These are phyloP conservation scores for Nerophis lumbriciformis DNA, from an alignment of 2,113 vertebrate species.

Conservation along the genomic window DNA sequence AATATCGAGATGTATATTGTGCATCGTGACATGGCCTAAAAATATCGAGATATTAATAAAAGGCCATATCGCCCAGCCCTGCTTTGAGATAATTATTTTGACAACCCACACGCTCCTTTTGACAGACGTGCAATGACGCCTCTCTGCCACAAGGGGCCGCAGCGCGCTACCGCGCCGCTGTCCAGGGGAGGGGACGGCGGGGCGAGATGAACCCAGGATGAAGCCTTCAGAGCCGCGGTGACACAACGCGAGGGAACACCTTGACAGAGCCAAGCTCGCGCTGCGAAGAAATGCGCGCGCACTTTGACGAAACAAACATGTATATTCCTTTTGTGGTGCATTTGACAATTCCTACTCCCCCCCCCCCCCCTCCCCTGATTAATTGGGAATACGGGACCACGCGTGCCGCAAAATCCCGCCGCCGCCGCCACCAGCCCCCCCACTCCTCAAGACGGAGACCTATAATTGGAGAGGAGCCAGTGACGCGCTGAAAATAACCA, in stretches of 20 bases:
- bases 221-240: neutral
- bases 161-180: constrained; percentile 34
- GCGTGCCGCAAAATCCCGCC: constrained; percentile 6
- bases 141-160: constrained; percentile 46
- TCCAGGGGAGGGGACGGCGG: constrained; percentile 32
- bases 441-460: constrained; percentile 24
- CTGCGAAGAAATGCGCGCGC: constrained; percentile 49
- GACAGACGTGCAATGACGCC: neutral
- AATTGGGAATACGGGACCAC: constrained; percentile 28
- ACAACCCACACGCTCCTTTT: neutral
- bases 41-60: too few relatives aligned
- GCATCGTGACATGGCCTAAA: neutral
- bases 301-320: constrained; percentile 23
- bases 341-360: constrained; percentile 18
- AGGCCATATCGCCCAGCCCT: too few relatives aligned
- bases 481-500: constrained; percentile 70
- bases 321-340: constrained; percentile 15
- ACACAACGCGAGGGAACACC: constrained; percentile 6
- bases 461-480: constrained; percentile 52
- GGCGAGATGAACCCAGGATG: constrained; percentile 49
- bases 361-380: constrained; percentile 3
- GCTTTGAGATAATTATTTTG: neutral
- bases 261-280: constrained; percentile 14
- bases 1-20: neutral
- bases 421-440: constrained; percentile 10